Percentiles rank a stretch among this genome's conserved stretches.
phyloP scores from a whole-genome alignment of 1,140 invertebrate genomes.

The Thaumatotibia leucotreta region DNA sequence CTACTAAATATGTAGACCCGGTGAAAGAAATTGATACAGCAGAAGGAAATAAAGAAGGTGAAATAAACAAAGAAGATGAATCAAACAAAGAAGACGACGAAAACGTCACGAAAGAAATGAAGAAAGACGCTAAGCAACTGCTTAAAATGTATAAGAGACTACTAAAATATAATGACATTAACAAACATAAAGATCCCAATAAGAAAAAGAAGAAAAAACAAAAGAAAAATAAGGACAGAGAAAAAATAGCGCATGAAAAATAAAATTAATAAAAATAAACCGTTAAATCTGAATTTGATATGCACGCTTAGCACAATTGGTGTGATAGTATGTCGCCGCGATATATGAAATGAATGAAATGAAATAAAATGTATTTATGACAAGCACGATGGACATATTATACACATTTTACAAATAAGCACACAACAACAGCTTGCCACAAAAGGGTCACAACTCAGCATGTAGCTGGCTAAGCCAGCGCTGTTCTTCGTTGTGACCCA shows the following conservation, averaged over 20 bases:
- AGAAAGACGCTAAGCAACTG: slow-evolving; percentile 67
- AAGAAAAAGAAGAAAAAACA: slow-evolving; percentile 63
- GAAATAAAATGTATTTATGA: no score
- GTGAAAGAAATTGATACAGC: slow-evolving; percentile 35
- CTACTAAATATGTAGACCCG: slow-evolving; percentile 65
- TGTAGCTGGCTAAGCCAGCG: no score
- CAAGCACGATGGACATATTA: no score
- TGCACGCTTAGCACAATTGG: no score
- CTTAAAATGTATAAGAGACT: slow-evolving; percentile 74
- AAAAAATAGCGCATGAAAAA: neutral
- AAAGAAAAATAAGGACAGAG: slow-evolving; percentile 46
- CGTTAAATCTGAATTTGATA: no score
- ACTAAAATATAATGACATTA: slow-evolving; percentile 67
- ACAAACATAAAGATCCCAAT: slow-evolving; percentile 47
- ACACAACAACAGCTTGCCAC: no score
- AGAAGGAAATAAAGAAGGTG: slow-evolving; percentile 13
- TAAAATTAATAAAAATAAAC: no score
- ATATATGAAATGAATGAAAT: no score
- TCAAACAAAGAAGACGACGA: slow-evolving; percentile 1
- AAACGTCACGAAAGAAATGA: slow-evolving; percentile 56
- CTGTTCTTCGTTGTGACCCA: no score
- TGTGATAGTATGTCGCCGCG: no score
- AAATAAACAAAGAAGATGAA: slow-evolving; percentile 7
- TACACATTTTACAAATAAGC: no score
- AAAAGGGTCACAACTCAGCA: no score